Percentiles rank a stretch among this genome's conserved stretches.
phyloP scores from a whole-genome alignment of 2,113 vertebrate genomes.

The Pluvialis apricaria region DNA sequence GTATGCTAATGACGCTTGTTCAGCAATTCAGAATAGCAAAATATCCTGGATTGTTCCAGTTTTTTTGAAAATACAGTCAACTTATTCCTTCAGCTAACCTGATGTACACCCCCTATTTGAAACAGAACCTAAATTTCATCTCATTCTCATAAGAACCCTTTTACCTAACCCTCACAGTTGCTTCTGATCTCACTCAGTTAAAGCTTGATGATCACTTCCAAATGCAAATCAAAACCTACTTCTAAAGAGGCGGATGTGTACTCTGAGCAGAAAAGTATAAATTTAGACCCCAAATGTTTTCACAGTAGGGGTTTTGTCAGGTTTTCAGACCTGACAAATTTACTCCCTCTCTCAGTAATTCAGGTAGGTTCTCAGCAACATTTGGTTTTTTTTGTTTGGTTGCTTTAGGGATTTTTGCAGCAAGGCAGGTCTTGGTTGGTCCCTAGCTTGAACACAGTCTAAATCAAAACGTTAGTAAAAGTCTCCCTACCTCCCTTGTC shows the following conservation, averaged over 20 bases:
- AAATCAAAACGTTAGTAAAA: neutral
- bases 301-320: neutral
- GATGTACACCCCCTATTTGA: neutral
- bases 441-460: neutral
- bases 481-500: neutral
- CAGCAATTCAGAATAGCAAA: neutral
- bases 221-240: neutral
- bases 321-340: neutral
- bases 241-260: neutral
- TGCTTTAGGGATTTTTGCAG: neutral
- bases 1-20: neutral
- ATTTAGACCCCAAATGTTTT: slow-evolving; percentile 19
- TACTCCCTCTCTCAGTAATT: neutral
- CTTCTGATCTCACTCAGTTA: neutral
- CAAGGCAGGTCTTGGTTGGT: neutral
- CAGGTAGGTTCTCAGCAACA: neutral
- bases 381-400: neutral
- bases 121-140: neutral
- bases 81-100: neutral
- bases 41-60: neutral
- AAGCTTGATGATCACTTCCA: neutral
- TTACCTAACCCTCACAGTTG: neutral
- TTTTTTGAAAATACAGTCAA: neutral
- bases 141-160: neutral
- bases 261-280: neutral